Base-by-base conservation (phyloP, 2,797 vertebrate genomes). In the Enteromius paludinosus region DNA sequence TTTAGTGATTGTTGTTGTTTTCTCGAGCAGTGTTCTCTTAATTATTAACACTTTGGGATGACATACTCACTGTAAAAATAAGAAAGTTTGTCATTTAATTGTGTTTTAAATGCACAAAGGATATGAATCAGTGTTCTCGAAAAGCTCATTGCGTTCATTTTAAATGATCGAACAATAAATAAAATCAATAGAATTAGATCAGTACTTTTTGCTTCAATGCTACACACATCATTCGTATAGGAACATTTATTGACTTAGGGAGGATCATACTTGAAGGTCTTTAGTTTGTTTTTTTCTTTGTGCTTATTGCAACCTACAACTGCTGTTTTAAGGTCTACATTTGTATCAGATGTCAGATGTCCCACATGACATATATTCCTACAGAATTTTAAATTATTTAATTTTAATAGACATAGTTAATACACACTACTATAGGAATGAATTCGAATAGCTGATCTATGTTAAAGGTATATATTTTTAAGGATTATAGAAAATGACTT, bases 311-410 rank as follows among this genome's bases (percentile, higher is more conserved):
- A 59, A 75, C 65, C 70, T 80, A 84, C 33, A 56, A 77, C 30
- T 79, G 20, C 73, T 38, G 66, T 69, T 78, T 78, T 74, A 69
- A 56, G 73, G 79, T 43, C 62, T 68, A 82, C 72, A 71, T 82
- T 71, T 59, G 76, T 84, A 52, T 23, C n/a, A n/a, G n/a, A 12
- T 20, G 76, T 65, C 45, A 66, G 43, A 49, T 78, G 41, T 64
- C 20, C 59, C 65, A 25, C 71, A 5, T 78, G 54, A 43, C 43
- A 12, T 43, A 43, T 14, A 43, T 43, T 43, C 11, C 43, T 43
- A 43, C 18, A 25, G 28, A 54, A 35, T 85, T 69, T 86, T 33
- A 64, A 23, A 10, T 33, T 20, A 11, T 72, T 35, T n/a, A 14
- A 54, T 1, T 6, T 35, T 33, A 52, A 20, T 33, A 6, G 15